Evolutionary conservation across 2,888 invertebrate genomes (phyloP), one percentile per base, ranked within the genome.

Genomic region (Cataglyphis livida): DNA sequence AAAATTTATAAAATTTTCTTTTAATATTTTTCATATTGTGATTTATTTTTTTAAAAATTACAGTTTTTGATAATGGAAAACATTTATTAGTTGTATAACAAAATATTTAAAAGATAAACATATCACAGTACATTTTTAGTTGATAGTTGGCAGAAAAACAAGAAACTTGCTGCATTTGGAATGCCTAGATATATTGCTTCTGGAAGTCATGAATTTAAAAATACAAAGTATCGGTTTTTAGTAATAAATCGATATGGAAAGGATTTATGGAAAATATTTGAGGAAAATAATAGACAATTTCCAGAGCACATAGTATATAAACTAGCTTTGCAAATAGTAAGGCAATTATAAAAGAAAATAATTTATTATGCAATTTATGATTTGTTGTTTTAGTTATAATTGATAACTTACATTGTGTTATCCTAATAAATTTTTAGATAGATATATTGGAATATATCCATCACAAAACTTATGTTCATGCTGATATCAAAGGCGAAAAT

Each of bases 401-500:
- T 25, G 10, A 59, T 57, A 74, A 75, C 21, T 66, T 54, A n/a
- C 5, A 48, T 51, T n/a, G 48, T 21, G 0, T 25, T 54, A 48
- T 76, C 28, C 10, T 38, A 21, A 51, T 62, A 57, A 28, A 61
- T 51, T 96, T 96, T 83, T 95, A 98, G 97, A 93, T 99, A 88
- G 97, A 99, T 94, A 97, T 97, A 2, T 95, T 99, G 87, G 98
- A 99, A 94, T 99, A 98, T 94, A 98, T 99, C 89, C 99, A 99
- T 94, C 95, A 96, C 75, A 96, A 97, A 88, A 98, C 97, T 3
- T 99, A 99, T 93, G 97, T 98, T 0, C 99, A 99, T 95, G 99
- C 98, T 0, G 99, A 99, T 94, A 96, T 99, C 7, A 99, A 99
- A 95, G 99, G 98, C 0, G 97, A 98, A 12, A 99, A 99, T 95